phyloP scores from a whole-genome alignment of 2,888 invertebrate species.

The Lasioglossum villosulum region DNA sequence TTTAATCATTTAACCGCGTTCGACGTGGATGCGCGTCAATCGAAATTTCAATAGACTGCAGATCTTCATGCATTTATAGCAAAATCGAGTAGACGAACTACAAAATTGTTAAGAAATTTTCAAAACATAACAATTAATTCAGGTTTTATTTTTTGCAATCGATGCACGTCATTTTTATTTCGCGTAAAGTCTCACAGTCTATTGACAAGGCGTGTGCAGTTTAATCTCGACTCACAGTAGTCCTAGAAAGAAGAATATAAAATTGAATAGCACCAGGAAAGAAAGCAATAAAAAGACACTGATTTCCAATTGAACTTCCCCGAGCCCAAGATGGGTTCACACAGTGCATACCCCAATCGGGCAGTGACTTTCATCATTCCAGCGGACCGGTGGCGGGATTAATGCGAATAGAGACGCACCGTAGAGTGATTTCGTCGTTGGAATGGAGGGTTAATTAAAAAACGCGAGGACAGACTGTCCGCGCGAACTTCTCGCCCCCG shows the following conservation, averaged over 20 bases:
- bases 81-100: too few species aligned
- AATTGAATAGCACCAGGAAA: background rate
- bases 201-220: background rate
- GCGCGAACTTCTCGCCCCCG: background rate
- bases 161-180: too few species aligned
- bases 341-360: background rate
- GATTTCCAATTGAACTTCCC: background rate
- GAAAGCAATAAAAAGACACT: background rate
- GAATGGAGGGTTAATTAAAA: constrained; percentile 27
- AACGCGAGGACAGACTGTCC: background rate
- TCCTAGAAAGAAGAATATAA: background rate
- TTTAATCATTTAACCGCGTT: too few species aligned
- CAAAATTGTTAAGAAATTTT: too few species aligned
- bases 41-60: too few species aligned
- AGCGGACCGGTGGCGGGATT: background rate
- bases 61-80: too few species aligned
- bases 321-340: background rate
- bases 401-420: background rate
- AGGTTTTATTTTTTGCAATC: too few species aligned
- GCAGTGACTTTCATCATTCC: background rate
- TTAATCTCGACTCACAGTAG: background rate
- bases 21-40: too few species aligned
- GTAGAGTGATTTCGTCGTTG: background rate
- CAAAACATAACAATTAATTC: too few species aligned
- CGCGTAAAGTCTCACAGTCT: too few species aligned